A percentile compares a stretch with the other conserved stretches of the same genome.
Evolutionary conservation across 2,113 vertebrate species (phyloP).

Genomic region (Silurus glanis): DNA sequence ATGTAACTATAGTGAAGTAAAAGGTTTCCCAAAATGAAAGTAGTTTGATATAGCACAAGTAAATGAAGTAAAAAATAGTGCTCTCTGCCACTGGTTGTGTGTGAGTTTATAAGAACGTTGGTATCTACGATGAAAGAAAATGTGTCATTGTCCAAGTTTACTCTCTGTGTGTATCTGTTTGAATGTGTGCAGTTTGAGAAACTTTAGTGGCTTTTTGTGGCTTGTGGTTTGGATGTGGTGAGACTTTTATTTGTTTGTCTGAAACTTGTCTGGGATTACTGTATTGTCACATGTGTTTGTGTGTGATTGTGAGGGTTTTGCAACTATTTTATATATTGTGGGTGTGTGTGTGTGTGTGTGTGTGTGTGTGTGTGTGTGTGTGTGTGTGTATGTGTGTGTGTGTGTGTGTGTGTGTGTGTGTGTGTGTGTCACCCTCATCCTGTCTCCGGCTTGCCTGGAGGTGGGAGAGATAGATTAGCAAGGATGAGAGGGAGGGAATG

Average conservation of each 20-base stretch:
- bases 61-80: too few relatives aligned
- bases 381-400: not conserved
- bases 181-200: not conserved
- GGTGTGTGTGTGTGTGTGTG: conserved; percentile 12
- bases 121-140: not conserved
- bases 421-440: conserved; percentile 42
- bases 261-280: conserved; percentile 29
- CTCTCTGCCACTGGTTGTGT: not conserved
- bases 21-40: too few relatives aligned
- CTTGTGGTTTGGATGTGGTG: conserved; percentile 36
- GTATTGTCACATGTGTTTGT: not conserved
- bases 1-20: too few relatives aligned
- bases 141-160: conserved; percentile 2
- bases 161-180: conserved; percentile 14
- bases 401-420: conserved; percentile 27
- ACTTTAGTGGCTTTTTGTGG: conserved; percentile 24
- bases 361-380: conserved; percentile 15
- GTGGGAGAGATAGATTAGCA: conserved; percentile 41
- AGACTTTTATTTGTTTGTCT: conserved; percentile 19
- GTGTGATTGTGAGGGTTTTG: not conserved
- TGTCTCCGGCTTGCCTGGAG: conserved; percentile 46
- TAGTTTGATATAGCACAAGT: too few relatives aligned
- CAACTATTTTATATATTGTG: not conserved
- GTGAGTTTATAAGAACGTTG: not conserved
- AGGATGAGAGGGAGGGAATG: not conserved